Conservation (phyloP, 1,140 invertebrate species). For the Oppia nitens region DNA sequence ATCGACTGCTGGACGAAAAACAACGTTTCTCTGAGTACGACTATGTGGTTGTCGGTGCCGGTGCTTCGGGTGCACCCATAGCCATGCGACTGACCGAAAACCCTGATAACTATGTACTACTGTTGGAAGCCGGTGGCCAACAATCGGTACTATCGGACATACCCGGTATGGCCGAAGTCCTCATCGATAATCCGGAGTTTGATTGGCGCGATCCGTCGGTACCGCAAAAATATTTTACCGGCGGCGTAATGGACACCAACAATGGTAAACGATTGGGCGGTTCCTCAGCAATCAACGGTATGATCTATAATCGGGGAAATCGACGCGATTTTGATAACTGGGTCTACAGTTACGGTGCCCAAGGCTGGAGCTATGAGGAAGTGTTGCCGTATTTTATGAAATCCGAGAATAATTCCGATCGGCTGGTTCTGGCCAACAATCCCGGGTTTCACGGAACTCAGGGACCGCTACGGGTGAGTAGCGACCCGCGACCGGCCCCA, state of each 20-base stretch:
- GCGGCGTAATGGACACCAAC: not conserved
- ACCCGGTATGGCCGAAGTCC: constrained; percentile 48
- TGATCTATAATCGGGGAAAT: constrained; percentile 50
- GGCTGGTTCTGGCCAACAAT: not conserved
- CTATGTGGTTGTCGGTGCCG: constrained; percentile 21
- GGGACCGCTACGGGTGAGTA: not conserved
- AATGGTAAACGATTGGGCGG: constrained; percentile 27
- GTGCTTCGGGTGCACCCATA: constrained; percentile 19
- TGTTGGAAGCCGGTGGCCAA: constrained; percentile 45
- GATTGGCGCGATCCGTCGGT: not conserved
- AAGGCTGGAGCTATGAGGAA: constrained; percentile 41
- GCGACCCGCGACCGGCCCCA: not conserved
- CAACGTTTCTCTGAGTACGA: constrained; percentile 13
- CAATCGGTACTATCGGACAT: constrained; percentile 56
- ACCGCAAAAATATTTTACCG: not conserved
- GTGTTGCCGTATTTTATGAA: constrained; percentile 39
- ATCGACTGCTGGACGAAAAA: not conserved
- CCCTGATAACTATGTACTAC: constrained; percentile 34
- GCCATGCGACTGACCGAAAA: constrained; percentile 18
- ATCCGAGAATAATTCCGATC: constrained; percentile 23
- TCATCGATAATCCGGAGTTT: too few species aligned
- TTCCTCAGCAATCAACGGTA: constrained; percentile 36
- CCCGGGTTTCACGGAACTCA: not conserved
- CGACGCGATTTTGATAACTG: constrained; percentile 44
- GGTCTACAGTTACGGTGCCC: constrained; percentile 34